phyloP scores from a whole-genome alignment of 2,113 vertebrate species.

The Rostratula benghalensis region DNA sequence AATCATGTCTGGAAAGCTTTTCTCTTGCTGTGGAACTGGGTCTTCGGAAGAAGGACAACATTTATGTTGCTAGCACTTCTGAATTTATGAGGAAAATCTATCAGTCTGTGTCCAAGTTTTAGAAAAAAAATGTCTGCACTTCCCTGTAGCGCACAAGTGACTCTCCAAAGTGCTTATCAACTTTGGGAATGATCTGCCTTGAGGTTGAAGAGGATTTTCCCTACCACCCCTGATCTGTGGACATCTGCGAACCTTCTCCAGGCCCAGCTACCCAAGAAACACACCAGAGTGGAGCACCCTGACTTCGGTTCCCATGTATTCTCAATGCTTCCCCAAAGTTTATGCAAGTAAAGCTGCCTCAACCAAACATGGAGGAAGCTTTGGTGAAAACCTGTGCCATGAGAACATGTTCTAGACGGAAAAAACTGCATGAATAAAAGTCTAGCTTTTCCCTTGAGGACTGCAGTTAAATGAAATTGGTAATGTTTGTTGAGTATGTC shows the following conservation, averaged over 20 bases:
- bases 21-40: background rate
- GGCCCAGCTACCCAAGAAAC: background rate
- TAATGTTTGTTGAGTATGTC: background rate
- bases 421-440: background rate
- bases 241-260: background rate
- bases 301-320: background rate
- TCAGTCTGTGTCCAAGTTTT: background rate
- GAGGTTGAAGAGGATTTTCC: background rate
- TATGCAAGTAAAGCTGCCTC: background rate
- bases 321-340: background rate
- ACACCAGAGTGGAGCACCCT: background rate
- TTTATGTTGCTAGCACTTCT: background rate
- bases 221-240: background rate
- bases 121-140: background rate
- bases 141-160: background rate
- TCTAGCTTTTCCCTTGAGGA: background rate
- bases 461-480: slow-evolving; percentile 6
- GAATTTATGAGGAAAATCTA: background rate
- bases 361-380: background rate
- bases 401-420: background rate
- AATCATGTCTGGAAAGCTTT: background rate
- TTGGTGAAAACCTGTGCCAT: background rate
- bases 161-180: background rate
- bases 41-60: background rate
- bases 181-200: background rate